These are phyloP conservation scores for Pogoniulus pusillus DNA, from an alignment of 2,797 vertebrate genomes.

Conservation along the genomic window DNA sequence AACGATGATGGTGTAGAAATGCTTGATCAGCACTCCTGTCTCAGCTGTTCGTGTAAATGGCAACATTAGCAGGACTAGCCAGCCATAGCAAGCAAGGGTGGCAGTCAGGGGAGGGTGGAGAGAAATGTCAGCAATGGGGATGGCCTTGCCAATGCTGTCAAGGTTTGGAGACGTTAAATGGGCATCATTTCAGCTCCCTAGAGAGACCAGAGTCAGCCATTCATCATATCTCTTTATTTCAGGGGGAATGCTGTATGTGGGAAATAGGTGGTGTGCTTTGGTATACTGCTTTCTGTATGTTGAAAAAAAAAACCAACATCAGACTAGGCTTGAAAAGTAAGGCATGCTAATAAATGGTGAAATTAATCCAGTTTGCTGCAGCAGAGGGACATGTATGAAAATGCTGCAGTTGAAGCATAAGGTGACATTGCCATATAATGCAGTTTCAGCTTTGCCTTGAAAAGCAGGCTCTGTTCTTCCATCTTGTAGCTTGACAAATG, in stretches of 20 bases:
- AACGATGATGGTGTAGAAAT: slow-evolving; percentile 12
- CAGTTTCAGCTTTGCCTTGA: background rate
- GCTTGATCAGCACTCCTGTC: slow-evolving; percentile 51
- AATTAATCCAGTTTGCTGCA: background rate
- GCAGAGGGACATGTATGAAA: background rate
- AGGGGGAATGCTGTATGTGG: background rate
- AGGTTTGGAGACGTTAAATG: slow-evolving; percentile 44
- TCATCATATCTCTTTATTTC: background rate
- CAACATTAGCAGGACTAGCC: slow-evolving; percentile 3
- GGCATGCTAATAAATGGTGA: background rate
- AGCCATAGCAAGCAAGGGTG: background rate
- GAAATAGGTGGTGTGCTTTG: background rate
- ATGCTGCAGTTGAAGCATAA: background rate
- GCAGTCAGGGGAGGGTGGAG: background rate
- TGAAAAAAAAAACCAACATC: background rate
- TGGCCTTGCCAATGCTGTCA: slow-evolving; percentile 45
- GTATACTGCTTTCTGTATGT: background rate
- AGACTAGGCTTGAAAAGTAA: background rate
- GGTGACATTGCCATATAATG: background rate
- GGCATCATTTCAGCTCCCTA: slow-evolving; percentile 19
- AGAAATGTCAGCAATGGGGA: slow-evolving; percentile 33
- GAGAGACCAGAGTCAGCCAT: slow-evolving; percentile 4
- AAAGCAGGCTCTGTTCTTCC: background rate
- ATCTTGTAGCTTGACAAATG: background rate
- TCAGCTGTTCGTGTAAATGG: slow-evolving; percentile 35